Base-by-base conservation (phyloP, 2,888 invertebrate genomes). In the Glaucopsyche alexis region DNA sequence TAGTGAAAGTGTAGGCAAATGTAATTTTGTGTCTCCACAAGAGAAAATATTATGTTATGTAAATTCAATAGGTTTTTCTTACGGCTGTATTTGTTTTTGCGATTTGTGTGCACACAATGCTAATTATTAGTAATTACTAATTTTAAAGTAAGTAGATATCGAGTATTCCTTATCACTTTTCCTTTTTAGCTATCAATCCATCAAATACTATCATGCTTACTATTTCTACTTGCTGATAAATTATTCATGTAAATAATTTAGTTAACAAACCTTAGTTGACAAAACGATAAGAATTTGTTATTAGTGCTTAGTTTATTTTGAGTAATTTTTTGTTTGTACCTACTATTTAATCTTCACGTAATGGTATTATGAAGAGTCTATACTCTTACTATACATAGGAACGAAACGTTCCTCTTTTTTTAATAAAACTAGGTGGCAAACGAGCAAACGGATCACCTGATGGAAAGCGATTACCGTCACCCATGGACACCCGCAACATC, bases 1-100 rank as follows among this genome's bases (percentile, higher is more conserved):
- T 65, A 71, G 74, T 73, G 73, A 75, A 75, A 75, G 75, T 72
- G 64, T 49, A 38, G 29, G 60, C 60, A 69, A 69, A 69, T 69
- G 69, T 69, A 69, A 49, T 49, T 69, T 69, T 69, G 69, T 69
- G 69, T 69, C 69, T 69, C 69, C 45, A 47, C 19, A 69, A 49
- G 69, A 49, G 69, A 49, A 69, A 69, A 69, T 69, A 60, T 60
- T 29, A 69, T 69, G 47, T 69, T 47, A 69, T 69, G 69, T 69
- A 69, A 49, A 69, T 69, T 19, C 47, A 49, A 69, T 67, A 45
- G 47, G 45, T 19, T 69, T 69, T 49, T 69, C 69, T 69, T 49
- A 66, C 29, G 69, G 14, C 11, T 66, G 9, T 45, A 8, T 67
- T 67, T 69, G 49, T 67, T 69, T 49, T 16, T 29, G 11, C 66